Base-by-base conservation (phyloP, 2,888 invertebrate genomes). In the Glaucopsyche alexis region DNA sequence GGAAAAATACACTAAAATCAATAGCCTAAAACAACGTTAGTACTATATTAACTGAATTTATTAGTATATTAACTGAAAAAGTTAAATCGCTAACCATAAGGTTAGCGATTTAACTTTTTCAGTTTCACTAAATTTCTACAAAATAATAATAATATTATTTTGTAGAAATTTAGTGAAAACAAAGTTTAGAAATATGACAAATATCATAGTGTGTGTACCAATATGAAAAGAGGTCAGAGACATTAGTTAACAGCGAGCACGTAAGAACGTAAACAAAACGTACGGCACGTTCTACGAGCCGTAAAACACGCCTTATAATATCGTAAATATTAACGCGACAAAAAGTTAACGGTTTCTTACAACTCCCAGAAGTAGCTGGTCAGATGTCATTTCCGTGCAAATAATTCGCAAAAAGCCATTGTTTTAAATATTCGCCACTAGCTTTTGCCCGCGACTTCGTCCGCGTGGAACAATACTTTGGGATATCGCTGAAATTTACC, bases 311-410 rank as follows among this genome's bases (percentile, higher is more conserved):
- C 66, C 42, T 38, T 49, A 50, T 50, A 52, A n/a, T 52, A 40
- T 40, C 40, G 52, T 29, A 40, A 19, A 16, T 38, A 52, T 52
- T 52, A 52, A 71, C 66, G 40, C 52, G 38, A 71, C 52, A 38
- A 71, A 29, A 47, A 52, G 42, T 13, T 38, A n/a, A 13, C 45
- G 16, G 45, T 45, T 40, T 65, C 29, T 29, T 16, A 70, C 70
- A 49, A 49, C n/a, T 49, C 60, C 29, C 7, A 70, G 16, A 47
- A 7, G 29, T 7, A 8, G 47, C 47, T 13, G 40, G n/a, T 49
- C n/a, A n/a, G n/a, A n/a, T n/a, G n/a, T n/a, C 7, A 29, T 19
- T 49, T 69, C 69, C 69, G 69, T 69, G 49, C 13, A 60, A 55
- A 42, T 42, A 7, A 49, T 49, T 49, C 14, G 60, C 47, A 47